phyloP scores from a whole-genome alignment of 2,797 vertebrate genomes.

The Neosilurus hyrtlii region DNA sequence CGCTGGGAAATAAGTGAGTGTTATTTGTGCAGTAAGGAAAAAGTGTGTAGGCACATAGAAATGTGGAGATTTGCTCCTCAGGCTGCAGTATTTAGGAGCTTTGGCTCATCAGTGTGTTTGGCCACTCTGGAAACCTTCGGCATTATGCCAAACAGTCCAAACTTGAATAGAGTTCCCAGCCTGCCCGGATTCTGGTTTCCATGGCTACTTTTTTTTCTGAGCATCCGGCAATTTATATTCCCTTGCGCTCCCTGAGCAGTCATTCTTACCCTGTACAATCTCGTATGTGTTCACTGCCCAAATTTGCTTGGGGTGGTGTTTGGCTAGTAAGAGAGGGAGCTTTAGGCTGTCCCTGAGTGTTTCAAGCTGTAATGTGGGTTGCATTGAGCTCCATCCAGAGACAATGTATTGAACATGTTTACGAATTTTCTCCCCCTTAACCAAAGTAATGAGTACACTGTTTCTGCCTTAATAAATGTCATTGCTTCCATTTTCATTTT shows the following conservation, averaged over 20 bases:
- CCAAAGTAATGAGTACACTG: not conserved
- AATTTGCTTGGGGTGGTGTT: conserved; percentile 25
- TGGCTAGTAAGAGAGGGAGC: not conserved
- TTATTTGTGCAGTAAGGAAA: not conserved
- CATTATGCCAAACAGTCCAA: conserved; percentile 41
- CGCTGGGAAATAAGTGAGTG: not conserved
- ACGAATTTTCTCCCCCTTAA: not conserved
- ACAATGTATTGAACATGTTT: conserved; percentile 1
- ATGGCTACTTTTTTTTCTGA: conserved; percentile 50
- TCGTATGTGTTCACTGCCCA: conserved; percentile 32
- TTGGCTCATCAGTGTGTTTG: conserved; percentile 42
- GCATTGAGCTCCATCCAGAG: not conserved
- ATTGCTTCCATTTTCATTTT: not conserved
- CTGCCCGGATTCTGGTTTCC: conserved; percentile 53
- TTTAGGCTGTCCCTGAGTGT: conserved; percentile 6
- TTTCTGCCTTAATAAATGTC: not conserved
- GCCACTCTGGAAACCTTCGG: conserved; percentile 42
- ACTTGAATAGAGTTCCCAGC: conserved; percentile 57
- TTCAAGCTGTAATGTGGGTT: not conserved
- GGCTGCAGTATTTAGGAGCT: conserved; percentile 34
- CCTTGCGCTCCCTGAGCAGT: conserved; percentile 21
- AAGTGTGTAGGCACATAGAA: conserved; percentile 5
- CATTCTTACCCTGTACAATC: conserved; percentile 40
- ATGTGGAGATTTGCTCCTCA: conserved; percentile 21
- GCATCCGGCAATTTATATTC: conserved; percentile 57